Evolutionary conservation across 2,888 invertebrate genomes (phyloP).

Genomic region (Synanthedon formicaeformis): DNA sequence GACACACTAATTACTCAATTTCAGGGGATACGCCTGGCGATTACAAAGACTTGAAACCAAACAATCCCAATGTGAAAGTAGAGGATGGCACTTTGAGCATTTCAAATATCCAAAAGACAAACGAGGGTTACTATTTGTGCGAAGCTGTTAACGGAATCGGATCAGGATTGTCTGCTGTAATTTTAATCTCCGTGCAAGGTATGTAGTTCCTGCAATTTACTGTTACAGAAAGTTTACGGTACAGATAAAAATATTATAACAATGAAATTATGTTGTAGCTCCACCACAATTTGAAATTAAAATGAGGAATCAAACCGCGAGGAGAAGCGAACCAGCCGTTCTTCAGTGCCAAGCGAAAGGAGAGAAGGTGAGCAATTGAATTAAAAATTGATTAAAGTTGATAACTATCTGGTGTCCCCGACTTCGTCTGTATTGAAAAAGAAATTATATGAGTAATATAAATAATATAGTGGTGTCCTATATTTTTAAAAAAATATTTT

Average conservation of each 20-base stretch:
- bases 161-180: slow-evolving; percentile 93
- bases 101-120: slow-evolving; percentile 90
- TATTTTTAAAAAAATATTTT: too few relatives aligned
- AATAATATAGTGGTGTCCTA: too few relatives aligned
- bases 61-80: slow-evolving; percentile 90
- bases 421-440: too few relatives aligned
- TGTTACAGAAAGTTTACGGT: too few relatives aligned
- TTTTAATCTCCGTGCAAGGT: slow-evolving; percentile 94
- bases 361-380: slow-evolving; percentile 72
- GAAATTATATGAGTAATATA: too few relatives aligned
- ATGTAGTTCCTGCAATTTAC: slow-evolving; percentile 12
- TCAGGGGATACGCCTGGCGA: slow-evolving; percentile 90
- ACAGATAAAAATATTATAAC: neutral
- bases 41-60: slow-evolving; percentile 92
- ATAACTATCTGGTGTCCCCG: neutral
- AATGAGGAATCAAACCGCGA: slow-evolving; percentile 89
- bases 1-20: slow-evolving; percentile 11
- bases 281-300: slow-evolving; percentile 95
- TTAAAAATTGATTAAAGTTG: neutral
- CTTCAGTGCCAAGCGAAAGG: slow-evolving; percentile 93
- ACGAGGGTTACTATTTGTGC: slow-evolving; percentile 95
- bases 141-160: slow-evolving; percentile 97
- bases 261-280: slow-evolving; percentile 63
- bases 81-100: slow-evolving; percentile 94
- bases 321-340: slow-evolving; percentile 90